Evolutionary conservation across 2,113 vertebrate genomes (phyloP), one percentile per base, ranked within the genome.

Genomic region (Triplophysa siluroides): DNA sequence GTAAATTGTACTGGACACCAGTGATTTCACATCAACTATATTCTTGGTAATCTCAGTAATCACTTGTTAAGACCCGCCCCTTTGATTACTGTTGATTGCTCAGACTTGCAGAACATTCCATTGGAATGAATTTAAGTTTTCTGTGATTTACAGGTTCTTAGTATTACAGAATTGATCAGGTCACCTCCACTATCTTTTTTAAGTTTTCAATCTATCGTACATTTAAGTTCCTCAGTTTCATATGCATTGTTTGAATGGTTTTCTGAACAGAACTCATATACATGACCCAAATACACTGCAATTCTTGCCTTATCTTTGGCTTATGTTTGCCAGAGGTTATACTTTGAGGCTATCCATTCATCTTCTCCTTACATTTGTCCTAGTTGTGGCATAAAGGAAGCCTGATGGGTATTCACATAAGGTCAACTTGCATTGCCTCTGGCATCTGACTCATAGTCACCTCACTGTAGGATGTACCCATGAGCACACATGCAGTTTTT

Each of bases 381-480:
- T 72, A 4, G 4, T 45, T 41, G 4, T 29, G 18, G 45, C 72
- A 41, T 58, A 23, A 50, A 11, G n/a, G 62, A 43, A 29, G 50
- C 14, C 58, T 80, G 5, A 19, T 58, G 43, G 33, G 4, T 24
- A 8, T 76, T 71, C 73, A 86, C 62, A 86, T 60, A 38, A 85
- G 45, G 64, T 79, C 62, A 23, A 52, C 62, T 13, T 83, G 64
- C 69, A 84, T 50, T 68, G 71, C 78, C 62, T 81, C 70, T 5
- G 83, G 69, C 41, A 86, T 71, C 78, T 86, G 85, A 69, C 78
- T 79, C 43, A 86, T 58, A 7, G 67, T 68, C 65, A 85, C 64
- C 81, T 84, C 78, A 14, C 61, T 84, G 81, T 68, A 76, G 64
- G 74, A 52, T n/a, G 71, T 76, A 45, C 71, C 83, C 3, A 73